Base-by-base conservation (phyloP, 2,797 vertebrate species). In the Gouania willdenowi region DNA sequence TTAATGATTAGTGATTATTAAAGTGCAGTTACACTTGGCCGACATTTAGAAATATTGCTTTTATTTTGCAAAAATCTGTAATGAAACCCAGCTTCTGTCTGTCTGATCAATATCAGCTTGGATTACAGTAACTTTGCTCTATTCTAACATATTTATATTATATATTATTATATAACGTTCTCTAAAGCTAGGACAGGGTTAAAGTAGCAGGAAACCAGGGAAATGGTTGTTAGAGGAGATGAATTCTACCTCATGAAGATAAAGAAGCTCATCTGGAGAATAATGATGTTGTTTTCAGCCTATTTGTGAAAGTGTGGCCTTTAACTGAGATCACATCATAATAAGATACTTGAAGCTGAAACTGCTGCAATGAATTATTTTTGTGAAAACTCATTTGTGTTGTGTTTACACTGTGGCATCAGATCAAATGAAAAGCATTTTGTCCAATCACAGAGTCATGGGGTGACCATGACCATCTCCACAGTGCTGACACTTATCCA, bases 391-490 rank as follows among this genome's bases (percentile, higher is more conserved):
- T n/a, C n/a, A n/a, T n/a, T n/a, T n/a, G n/a, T n/a, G 36, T 45
- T 38, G 17, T 35, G 41, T 33, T 53, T 53, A 11, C 56, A 71
- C 79, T 57, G 55, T 75, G 74, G 68, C 59, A 79, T 61, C 47
- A 71, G 79, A 79, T 81, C 64, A 76, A 79, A 67, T 23, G 71
- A 49, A 68, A 72, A 75, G 75, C 4, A 62, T 55, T 66, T 56
- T 60, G 71, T 79, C 63, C 63, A 5, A 65, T 71, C 54, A 67
- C 57, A 42, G 57, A 71, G 63, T 78, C 77, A 48, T 67, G 67
- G n/a, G 51, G 47, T 65, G 64, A 73, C 77, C 69, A 79, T 66
- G 79, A 77, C 77, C 74, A 74, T 71, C 68, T 81, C 61, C 63
- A 71, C 66, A 56, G 67, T 61, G 77, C 62, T 43, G 72, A 82